Evolutionary conservation across 2,113 vertebrate species (phyloP).

Genomic region (Phrynosoma blainvillii): DNA sequence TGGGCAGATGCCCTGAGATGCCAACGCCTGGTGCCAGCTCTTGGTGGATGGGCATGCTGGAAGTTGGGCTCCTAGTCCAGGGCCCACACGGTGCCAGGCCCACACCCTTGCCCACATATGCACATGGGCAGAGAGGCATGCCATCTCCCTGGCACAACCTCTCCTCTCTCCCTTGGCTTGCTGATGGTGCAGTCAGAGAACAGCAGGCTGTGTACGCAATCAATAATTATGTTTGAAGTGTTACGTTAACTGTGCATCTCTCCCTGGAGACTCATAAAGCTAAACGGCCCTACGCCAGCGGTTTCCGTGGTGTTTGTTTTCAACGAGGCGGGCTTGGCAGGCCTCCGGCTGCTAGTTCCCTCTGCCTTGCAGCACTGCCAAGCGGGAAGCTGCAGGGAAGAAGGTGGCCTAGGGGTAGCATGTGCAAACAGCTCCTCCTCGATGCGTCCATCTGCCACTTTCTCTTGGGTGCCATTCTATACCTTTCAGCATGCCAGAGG

Average conservation of each 20-base stretch:
- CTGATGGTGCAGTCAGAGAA: constrained; percentile 11
- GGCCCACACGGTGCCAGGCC: too few species aligned
- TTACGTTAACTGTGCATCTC: background rate
- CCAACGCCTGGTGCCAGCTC: too few species aligned
- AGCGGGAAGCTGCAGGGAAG: background rate
- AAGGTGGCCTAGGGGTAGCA: too few species aligned
- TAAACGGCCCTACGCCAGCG: accelerated
- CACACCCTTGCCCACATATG: background rate
- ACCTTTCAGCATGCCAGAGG: too few species aligned
- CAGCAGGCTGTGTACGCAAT: background rate
- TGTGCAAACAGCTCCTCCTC: background rate
- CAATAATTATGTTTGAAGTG: constrained; percentile 31
- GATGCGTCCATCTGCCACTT: background rate
- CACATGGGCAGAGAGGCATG: background rate
- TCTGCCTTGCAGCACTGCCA: background rate
- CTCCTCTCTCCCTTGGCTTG: background rate
- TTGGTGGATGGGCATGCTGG: too few species aligned
- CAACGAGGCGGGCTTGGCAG: background rate
- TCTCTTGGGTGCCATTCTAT: too few species aligned
- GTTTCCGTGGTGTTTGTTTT: background rate
- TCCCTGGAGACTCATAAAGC: constrained; percentile 41
- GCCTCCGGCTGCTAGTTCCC: background rate
- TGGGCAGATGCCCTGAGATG: too few species aligned
- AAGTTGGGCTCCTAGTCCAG: too few species aligned
- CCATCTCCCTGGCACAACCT: background rate